phyloP scores from a whole-genome alignment of 2,113 vertebrate species.

The Pseudorasbora parva region DNA sequence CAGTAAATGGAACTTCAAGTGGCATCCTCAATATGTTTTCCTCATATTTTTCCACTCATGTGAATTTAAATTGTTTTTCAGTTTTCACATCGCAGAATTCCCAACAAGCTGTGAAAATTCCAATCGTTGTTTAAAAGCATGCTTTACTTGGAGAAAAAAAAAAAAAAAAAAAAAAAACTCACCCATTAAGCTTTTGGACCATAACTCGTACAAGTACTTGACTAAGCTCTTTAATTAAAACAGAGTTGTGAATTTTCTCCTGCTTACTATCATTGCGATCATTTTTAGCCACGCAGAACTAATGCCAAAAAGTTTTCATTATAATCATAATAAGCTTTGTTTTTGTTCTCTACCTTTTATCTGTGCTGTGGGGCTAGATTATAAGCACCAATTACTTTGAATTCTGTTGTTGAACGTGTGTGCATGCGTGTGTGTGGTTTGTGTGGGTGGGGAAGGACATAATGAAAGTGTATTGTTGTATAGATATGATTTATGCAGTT shows the following conservation, averaged over 20 bases:
- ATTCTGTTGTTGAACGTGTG: slow-evolving; percentile 5
- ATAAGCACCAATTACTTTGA: slow-evolving; percentile 28
- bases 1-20: not conserved
- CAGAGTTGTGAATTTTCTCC: slow-evolving; percentile 22
- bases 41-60: slow-evolving; percentile 20
- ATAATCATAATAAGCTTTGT: slow-evolving; percentile 24
- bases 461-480: slow-evolving; percentile 7
- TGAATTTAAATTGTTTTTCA: slow-evolving; percentile 23
- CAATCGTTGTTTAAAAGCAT: slow-evolving; percentile 3
- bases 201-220: slow-evolving; percentile 40
- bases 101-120: slow-evolving; percentile 24
- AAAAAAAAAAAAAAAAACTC: not conserved
- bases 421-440: not conserved
- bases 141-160: not conserved
- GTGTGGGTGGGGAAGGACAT: not conserved
- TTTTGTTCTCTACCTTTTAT: slow-evolving; percentile 26
- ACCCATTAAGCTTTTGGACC: slow-evolving; percentile 35
- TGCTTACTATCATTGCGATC: slow-evolving; percentile 19
- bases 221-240: slow-evolving; percentile 52
- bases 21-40: not conserved
- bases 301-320: slow-evolving; percentile 30
- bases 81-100: slow-evolving; percentile 1
- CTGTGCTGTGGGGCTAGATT: slow-evolving; percentile 2
- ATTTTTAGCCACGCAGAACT: slow-evolving; percentile 21
- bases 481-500: slow-evolving; percentile 18